Evolutionary conservation across 2,888 invertebrate species (phyloP), one percentile per base, ranked within the genome.

Genomic region (Hirtodrosophila trivittata): DNA sequence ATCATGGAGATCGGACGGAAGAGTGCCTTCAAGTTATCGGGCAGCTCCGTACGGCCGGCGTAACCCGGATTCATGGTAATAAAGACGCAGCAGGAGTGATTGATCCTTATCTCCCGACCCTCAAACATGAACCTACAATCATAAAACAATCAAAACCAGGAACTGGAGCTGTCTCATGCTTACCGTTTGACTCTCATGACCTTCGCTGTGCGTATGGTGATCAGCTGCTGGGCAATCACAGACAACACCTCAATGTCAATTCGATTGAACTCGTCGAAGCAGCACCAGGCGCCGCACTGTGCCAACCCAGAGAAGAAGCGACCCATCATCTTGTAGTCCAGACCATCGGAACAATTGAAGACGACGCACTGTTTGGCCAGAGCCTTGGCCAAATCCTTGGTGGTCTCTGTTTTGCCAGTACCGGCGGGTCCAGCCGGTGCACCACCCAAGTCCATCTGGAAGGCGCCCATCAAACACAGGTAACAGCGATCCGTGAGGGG

Each of bases 1-100:
- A 97, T 97, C 97, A 97, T 97, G 1, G 96, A 93, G 70, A 97
- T 94, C 0, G 97, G 97, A 59, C 97, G 93, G 89, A 97, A 97
- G 9, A 97, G 89, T 0, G 97, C 95, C 87, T 97, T 97, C 64
- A 97, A 91, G 90, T 97, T 97, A 85, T 97, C 97, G 0, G 97
- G 97, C 33, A 97, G 90, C 88, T 97, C 97, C 0, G 97, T 97
- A 57, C 97, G 92, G 0, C 97, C 97, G 0, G 97, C 97, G 88
- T 97, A 97, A 0, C 97, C 97, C 0, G 97, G 97, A 91, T 97
- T 97, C 97, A 97, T 97, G 0, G 97, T 97, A 71, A 97, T 96
- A 84, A 97, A 97, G 0, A 96, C 95, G 0, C 96, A 95, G 84
- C 97, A 97, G 0, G 94, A 94, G 66, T 93, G 93, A 0, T 95